Percentiles rank a stretch among this genome's conserved stretches.
Evolutionary conservation across 2,888 invertebrate species (phyloP).

Genomic region (Agapostemon virescens): DNA sequence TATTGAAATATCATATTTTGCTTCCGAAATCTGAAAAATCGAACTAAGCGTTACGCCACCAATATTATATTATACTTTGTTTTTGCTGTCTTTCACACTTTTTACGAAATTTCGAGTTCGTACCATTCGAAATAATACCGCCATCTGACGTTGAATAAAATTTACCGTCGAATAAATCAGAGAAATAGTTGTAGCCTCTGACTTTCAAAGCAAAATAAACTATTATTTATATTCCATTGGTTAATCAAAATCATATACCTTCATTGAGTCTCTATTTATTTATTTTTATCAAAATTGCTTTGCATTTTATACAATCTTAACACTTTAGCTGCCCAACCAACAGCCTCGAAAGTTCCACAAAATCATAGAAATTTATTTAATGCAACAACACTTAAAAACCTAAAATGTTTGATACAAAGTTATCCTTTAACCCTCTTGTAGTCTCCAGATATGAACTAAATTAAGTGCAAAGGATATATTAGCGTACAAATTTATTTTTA

Average conservation of each 20-base stretch:
- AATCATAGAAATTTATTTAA: too few species aligned
- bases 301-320: not conserved
- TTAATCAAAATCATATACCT: not conserved
- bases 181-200: not conserved
- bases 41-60: not conserved
- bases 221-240: not conserved
- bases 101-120: not conserved
- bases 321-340: too few species aligned
- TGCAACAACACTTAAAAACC: too few species aligned
- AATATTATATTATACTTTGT: not conserved
- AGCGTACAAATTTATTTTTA: too few species aligned
- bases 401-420: too few species aligned
- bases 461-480: too few species aligned
- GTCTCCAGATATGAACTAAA: too few species aligned
- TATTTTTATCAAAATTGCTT: not conserved
- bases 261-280: not conserved
- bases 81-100: not conserved
- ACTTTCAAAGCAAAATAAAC: not conserved
- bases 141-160: not conserved
- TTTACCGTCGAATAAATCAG: not conserved
- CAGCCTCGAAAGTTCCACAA: too few species aligned
- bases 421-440: too few species aligned
- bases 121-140: not conserved
- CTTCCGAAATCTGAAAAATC: not conserved
- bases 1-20: slow-evolving; percentile 2